Conservation (phyloP, 2,113 vertebrate species). For the Microcebus griseorufus region DNA sequence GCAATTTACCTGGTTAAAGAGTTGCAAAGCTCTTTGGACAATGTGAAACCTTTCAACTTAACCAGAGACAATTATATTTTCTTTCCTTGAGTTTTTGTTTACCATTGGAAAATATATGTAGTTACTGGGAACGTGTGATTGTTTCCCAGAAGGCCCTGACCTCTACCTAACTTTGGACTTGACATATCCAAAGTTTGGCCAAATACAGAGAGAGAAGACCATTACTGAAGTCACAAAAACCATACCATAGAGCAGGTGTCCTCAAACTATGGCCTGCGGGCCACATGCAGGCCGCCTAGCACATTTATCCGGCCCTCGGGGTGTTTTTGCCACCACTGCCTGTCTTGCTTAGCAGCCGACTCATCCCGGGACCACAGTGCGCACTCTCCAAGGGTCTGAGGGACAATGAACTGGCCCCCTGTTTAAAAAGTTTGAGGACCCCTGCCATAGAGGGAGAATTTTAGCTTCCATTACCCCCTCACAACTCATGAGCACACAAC, state of each 20-base stretch:
- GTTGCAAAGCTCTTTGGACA: background rate
- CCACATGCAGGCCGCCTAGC: no score
- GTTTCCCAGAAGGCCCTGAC: background rate
- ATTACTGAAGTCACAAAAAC: background rate
- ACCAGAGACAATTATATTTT: background rate
- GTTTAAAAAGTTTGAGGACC: no score
- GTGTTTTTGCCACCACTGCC: no score
- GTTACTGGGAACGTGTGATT: background rate
- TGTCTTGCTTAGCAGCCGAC: no score
- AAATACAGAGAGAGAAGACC: background rate
- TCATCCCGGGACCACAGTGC: accelerated
- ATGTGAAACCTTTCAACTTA: background rate
- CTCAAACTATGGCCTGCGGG: no score
- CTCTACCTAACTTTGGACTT: background rate
- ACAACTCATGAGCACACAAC: background rate
- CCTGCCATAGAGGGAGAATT: background rate
- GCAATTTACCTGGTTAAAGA: background rate
- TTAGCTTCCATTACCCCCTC: background rate
- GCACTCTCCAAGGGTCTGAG: no score
- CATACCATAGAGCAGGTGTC: background rate
- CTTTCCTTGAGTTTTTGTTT: background rate
- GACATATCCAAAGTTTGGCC: background rate
- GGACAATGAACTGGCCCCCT: no score
- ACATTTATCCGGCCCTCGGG: no score
- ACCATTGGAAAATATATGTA: background rate